Conservation (phyloP, 2,113 vertebrate species). For the Leptobrachium ailaonicum region DNA sequence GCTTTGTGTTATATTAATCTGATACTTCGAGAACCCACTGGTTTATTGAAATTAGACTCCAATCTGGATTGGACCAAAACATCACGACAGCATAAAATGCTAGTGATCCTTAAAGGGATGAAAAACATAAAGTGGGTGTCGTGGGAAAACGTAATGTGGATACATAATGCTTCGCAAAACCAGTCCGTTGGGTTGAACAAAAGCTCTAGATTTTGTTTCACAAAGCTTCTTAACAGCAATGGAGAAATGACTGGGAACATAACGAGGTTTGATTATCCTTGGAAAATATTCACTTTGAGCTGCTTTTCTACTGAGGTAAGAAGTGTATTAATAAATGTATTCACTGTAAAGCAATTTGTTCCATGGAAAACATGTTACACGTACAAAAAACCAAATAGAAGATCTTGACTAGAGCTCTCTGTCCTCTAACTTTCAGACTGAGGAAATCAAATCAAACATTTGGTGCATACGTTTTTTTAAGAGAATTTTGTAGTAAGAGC, state of each 20-base stretch:
- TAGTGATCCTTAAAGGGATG: too few species aligned
- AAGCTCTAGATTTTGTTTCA: conserved; percentile 36
- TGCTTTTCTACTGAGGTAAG: conserved; percentile 14
- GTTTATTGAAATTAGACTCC: too few species aligned
- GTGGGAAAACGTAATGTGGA: neutral
- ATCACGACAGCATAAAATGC: too few species aligned
- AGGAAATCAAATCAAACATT: conserved; percentile 38
- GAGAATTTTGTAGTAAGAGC: conserved; percentile 6
- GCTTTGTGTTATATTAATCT: too few species aligned
- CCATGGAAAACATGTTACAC: conserved; percentile 23
- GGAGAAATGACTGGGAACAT: neutral
- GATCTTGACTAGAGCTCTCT: neutral
- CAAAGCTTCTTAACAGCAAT: conserved; percentile 5
- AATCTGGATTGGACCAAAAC: too few species aligned
- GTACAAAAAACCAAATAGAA: neutral
- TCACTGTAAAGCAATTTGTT: conserved; percentile 23
- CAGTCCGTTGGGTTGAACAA: conserved; percentile 18
- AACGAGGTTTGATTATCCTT: conserved; percentile 25
- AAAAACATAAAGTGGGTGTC: neutral
- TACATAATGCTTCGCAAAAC: conserved; percentile 12
- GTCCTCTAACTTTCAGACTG: conserved; percentile 9
- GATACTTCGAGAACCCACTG: too few species aligned
- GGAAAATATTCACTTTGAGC: conserved; percentile 33
- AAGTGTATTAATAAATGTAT: conserved; percentile 35
- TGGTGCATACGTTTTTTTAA: neutral